Base-by-base conservation (phyloP, 2,888 invertebrate species). In the Nemotelus nigrinus region DNA sequence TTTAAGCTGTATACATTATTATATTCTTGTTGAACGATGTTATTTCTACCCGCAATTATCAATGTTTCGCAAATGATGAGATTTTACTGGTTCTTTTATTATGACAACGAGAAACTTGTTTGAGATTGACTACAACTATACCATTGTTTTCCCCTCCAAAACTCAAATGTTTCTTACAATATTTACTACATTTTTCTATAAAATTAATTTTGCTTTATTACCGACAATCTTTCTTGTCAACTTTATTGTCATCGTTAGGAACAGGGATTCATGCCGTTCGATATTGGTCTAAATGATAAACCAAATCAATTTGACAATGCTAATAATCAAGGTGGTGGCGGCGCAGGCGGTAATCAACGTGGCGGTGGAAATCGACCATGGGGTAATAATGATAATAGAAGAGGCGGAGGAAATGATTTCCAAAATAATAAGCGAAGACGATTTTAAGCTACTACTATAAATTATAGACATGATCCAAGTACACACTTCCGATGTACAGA, bases 341-440 rank as follows among this genome's bases (percentile, higher is more conserved):
- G 79, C 58, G 83, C 83, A 58, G 81, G 82, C 50, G 71, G 75
- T 41, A 70, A 65, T 58, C 68, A 78, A 74, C 80, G 79, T 83
- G 77, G 75, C 50, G 78, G 79, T 76, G 80, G 79, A 83, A 76
- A 64, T 53, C 78, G 79, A 74, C 78, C 78, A 68, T 78, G 60
- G 64, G 79, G 80, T 78, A 78, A 78, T 76, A 79, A 80, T 78
- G 50, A 74, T 48, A 74, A 60, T 60, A 39, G 50, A 48, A 78
- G 80, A 44, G 84, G 85, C 63, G 81, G 80, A 78, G 80, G 70
- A 50, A 65, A 70, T 67, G 80, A 81, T 72, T 81, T 80, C 79
- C 81, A 81, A 71, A 81, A 81, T 65, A 82, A 82, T 79, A 82
- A 82, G 82, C 83, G 87, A 80, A 84, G 87, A 84, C 87, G 87